Base-by-base conservation (phyloP, 2,113 vertebrate species). In the Nyctibius bracteatus region DNA sequence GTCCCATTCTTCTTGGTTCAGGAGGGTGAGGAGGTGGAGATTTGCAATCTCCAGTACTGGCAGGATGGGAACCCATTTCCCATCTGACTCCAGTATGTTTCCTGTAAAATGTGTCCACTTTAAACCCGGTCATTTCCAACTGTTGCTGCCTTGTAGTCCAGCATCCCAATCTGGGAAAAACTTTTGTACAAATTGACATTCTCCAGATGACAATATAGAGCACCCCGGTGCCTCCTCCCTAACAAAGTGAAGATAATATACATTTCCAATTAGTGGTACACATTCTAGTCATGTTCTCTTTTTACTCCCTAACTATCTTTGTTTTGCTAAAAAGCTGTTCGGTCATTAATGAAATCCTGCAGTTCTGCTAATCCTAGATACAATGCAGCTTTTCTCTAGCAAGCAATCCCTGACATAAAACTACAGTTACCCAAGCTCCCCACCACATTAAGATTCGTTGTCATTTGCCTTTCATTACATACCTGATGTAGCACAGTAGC, bases 201-300 rank as follows among this genome's bases (percentile, higher is more conserved):
- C 61, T 94, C 75, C 67, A 88, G 96, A 73, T 70, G 93, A 94
- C 97, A 96, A 92, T 74, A 10, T 20, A 46, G 95, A 92, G 94
- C 79, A n/a, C 71, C 94, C 73, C 5, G 0, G 88, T 30, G 65
- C 93, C 87, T 62, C 91, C 85, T 91, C 81, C 62, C 83, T 54
- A n/a, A 61, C 96, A 73, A 86, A 84, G 67, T 93, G 92, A 91
- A 98, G 97, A 98, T 97, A 98, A 98, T 98, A 98, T 98, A 97
- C 96, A 98, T 98, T 98, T 98, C 98, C 98, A 98, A 98, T 98
- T 98, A 98, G 97, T 82, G 72, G 62, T 41, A 92, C 88, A 88
- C 97, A 98, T 98, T 98, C 98, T 97, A 86, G 97, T 97, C 98
- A 97, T 97, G 98, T 97, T 98, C 98, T 97, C 97, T 97, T 97